Conservation (phyloP, 64 coral and sea anemone genomes). For the Stichodactyla helianthus region DNA sequence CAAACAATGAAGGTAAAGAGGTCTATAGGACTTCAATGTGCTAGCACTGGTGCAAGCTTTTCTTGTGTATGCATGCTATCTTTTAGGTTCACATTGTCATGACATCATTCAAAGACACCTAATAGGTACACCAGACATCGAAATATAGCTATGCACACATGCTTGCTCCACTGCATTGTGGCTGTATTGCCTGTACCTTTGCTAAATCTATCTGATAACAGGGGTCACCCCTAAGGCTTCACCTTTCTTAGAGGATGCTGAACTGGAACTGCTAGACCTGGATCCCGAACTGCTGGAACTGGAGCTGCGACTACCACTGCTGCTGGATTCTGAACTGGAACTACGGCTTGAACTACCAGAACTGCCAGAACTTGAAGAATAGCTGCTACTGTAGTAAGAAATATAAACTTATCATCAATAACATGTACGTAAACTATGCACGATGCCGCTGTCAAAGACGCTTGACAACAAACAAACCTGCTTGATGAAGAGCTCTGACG, state of each 20-base stretch:
- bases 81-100: too few relatives aligned
- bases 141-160: too few relatives aligned
- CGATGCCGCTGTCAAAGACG: background rate
- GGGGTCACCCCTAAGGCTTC: background rate
- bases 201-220: too few relatives aligned
- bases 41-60: too few relatives aligned
- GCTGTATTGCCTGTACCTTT: too few relatives aligned
- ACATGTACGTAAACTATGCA: background rate
- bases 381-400: slow-evolving; percentile 47
- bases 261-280: slow-evolving; percentile 66
- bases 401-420: background rate
- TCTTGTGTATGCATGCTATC: too few relatives aligned
- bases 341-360: slow-evolving; percentile 74
- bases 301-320: slow-evolving; percentile 58
- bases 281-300: slow-evolving; percentile 72
- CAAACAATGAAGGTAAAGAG: too few relatives aligned
- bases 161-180: too few relatives aligned
- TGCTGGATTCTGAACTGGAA: slow-evolving; percentile 80
- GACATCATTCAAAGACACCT: too few relatives aligned
- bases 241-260: background rate
- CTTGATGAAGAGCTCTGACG: slow-evolving; percentile 61
- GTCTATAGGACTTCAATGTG: too few relatives aligned
- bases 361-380: slow-evolving; percentile 71
- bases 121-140: too few relatives aligned
- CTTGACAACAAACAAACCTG: slow-evolving; percentile 46